Base-by-base conservation (phyloP, 2,113 vertebrate species). In the Microtus richardsoni region DNA sequence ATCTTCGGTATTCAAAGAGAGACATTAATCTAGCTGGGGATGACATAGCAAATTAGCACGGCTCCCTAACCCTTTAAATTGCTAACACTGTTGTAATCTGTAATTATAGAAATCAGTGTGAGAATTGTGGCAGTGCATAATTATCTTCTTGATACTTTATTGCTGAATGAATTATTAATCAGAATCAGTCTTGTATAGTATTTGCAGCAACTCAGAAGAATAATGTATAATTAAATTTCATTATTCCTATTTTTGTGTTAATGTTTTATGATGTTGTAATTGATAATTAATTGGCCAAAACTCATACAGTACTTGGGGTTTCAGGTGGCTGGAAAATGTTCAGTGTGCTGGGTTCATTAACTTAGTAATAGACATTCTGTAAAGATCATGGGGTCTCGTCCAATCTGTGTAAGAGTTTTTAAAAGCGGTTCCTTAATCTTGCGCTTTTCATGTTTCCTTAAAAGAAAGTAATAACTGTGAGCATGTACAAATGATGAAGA, bases 81-180 rank as follows among this genome's bases (percentile, higher is more conserved):
- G 98, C 98, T 98, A 99, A 98, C 98, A 98, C 98, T 98, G 98
- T 98, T 98, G 98, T 99, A 99, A 99, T 99, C 98, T 99, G 98
- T 99, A 99, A 99, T 99, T 99, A 99, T 97, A 98, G 98, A 99
- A 99, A 99, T 99, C 98, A 99, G 98, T 98, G 98, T 98, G 98
- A 99, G 98, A 99, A 98, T 98, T 99, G 98, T 98, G 98, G 98
- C 97, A 98, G 97, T 97, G 98, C 98, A 98, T 99, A 99, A 99
- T 99, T 99, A 98, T 98, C 98, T 98, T 98, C 98, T 97, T 98
- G 98, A 99, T 99, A 98, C 98, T 98, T 99, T 98, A 99, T 98
- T 99, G 98, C 98, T 98, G 98, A 99, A 99, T 99, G 98, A 99
- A 99, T 99, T 99, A 99, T 99, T 99, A 99, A 99, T 99, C 98